Evolutionary conservation across 2,888 invertebrate species (phyloP), one percentile per base, ranked within the genome.

Genomic region (Drosophila picticornis): DNA sequence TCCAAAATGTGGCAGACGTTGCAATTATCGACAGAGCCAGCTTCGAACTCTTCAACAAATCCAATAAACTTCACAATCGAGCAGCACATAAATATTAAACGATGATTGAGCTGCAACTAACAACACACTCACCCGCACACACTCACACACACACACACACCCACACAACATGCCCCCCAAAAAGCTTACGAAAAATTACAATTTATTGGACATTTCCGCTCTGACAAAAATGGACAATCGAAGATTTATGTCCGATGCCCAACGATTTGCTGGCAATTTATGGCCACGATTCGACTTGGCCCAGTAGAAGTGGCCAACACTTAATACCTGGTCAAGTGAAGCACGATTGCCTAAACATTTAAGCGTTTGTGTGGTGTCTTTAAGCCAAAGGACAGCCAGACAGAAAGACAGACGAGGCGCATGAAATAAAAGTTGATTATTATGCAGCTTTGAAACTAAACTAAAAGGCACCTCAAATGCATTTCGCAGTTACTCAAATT

Each of bases 101-200:
- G 90, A 88, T 90, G 91, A 91, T 90, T 91, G 91, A 91, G 89
- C 84, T 88, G 82, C 88, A 88, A 71, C 71, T 68, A 75, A 57
- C 59, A 60, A 69, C 68, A 72, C 59, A 50, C 46, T 29, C 32
- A 48, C 40, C 11, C 60, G 27, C 29, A 74, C 62, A 46, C 40
- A 29, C 34, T 34, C 46, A n/a, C 60, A 40, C 31, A 31, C 29
- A 34, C 53, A 58, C 43, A 43, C 64, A 31, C 38, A 46, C 36
- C 36, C n/a, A n/a, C n/a, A 40, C 5, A 27, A 51, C 56, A 43
- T 50, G 32, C 68, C 59, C 40, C 40, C 25, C 63, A 68, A 72
- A 80, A 88, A 90, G 89, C 89, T 88, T 91, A 77, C 69, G 72
- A 82, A 90, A 91, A 91, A 91, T 90, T 91, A 91, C 91, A 91